Percentiles rank a stretch among this genome's conserved stretches.
These are phyloP conservation scores for Spilarctia lutea DNA, from an alignment of 2,888 invertebrate species.

Conservation along the genomic window DNA sequence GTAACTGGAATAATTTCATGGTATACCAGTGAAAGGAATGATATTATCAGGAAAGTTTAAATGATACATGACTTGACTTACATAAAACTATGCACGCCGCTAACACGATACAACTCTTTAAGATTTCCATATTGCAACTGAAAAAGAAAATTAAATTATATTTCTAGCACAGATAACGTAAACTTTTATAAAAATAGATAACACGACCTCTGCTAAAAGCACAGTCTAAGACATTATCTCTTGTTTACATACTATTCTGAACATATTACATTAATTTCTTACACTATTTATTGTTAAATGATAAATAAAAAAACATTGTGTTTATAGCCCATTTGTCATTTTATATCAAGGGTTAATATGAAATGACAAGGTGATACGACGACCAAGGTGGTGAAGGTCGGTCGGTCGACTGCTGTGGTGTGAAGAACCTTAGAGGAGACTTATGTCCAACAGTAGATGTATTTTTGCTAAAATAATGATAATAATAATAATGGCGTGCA, in stretches of 20 bases:
- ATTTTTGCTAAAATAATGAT: too few relatives aligned
- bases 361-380: too few relatives aligned
- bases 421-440: too few relatives aligned
- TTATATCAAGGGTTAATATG: too few relatives aligned
- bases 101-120: constrained; percentile 35
- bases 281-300: too few relatives aligned
- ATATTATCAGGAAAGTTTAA: not conserved
- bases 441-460: too few relatives aligned
- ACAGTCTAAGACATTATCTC: not conserved
- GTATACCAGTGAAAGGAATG: not conserved
- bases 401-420: too few relatives aligned
- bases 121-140: constrained; percentile 43
- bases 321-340: too few relatives aligned
- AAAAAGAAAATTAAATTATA: constrained; percentile 20
- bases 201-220: not conserved
- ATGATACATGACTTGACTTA: constrained; percentile 39
- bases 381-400: too few relatives aligned
- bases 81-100: constrained; percentile 52
- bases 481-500: too few relatives aligned
- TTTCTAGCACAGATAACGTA: not conserved
- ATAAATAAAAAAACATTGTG: too few relatives aligned
- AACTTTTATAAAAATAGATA: not conserved
- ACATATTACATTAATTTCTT: too few relatives aligned
- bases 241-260: not conserved
- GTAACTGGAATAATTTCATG: not conserved